Evolutionary conservation across 1,140 invertebrate species (phyloP).

Genomic region (Scaptomyza montana): DNA sequence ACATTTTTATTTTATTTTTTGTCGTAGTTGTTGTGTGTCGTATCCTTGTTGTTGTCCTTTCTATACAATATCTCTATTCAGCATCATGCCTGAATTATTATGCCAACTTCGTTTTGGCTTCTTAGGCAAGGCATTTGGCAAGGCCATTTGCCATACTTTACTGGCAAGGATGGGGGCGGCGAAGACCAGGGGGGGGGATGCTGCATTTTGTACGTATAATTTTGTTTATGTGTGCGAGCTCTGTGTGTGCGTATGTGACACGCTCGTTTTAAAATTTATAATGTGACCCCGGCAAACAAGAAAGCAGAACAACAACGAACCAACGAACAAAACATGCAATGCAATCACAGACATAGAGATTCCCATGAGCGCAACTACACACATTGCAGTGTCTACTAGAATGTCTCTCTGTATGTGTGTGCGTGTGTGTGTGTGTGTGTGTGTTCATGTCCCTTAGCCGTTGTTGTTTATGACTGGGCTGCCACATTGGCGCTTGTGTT

Average conservation of each 20-base stretch:
- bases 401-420: constrained; percentile 25
- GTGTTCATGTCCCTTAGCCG: constrained; percentile 55
- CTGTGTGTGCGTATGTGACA: constrained; percentile 47
- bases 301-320: constrained; percentile 39
- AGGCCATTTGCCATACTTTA: constrained; percentile 75
- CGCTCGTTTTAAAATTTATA: constrained; percentile 81
- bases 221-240: constrained; percentile 62
- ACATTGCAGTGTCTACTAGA: not conserved
- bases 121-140: constrained; percentile 78
- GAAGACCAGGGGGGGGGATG: too few species aligned
- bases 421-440: constrained; percentile 44
- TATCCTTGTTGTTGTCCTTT: constrained; percentile 13
- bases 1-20: too few species aligned
- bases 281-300: constrained; percentile 56
- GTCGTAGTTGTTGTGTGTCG: constrained; percentile 10
- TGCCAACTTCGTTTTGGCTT: constrained; percentile 75
- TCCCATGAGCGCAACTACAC: constrained; percentile 55
- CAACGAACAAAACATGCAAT: constrained; percentile 63
- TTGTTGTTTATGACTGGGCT: constrained; percentile 74
- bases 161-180: not conserved
- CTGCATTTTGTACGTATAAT: constrained; percentile 61
- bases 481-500: constrained; percentile 57
- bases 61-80: constrained; percentile 59
- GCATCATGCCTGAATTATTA: constrained; percentile 75
- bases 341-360: constrained; percentile 79